Evolutionary conservation across 2,888 invertebrate species (phyloP).

Genomic region (Cyrtodaria siliqua): DNA sequence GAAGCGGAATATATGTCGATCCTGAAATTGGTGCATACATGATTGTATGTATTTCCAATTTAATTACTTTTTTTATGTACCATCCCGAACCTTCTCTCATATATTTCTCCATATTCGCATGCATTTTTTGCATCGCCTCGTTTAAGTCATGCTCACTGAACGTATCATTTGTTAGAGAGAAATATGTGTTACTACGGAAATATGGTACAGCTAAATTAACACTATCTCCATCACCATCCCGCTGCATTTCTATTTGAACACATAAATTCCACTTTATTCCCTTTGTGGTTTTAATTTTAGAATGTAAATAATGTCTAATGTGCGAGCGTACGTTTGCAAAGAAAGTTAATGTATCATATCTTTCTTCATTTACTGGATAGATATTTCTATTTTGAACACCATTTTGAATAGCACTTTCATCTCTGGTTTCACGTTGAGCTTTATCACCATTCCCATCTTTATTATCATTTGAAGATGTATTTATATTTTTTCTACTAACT

Average conservation of each 20-base stretch:
- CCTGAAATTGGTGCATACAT: slow-evolving; percentile 48
- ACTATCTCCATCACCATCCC: slow-evolving; percentile 36
- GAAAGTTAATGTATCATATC: slow-evolving; percentile 40
- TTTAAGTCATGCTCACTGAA: slow-evolving; percentile 34
- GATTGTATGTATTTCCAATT: slow-evolving; percentile 46
- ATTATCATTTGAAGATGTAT: not conserved
- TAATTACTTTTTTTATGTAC: slow-evolving; percentile 41
- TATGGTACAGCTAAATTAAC: slow-evolving; percentile 12
- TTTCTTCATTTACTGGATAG: slow-evolving; percentile 12
- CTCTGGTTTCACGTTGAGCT: not conserved
- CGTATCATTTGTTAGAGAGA: slow-evolving; percentile 11
- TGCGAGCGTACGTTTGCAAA: slow-evolving; percentile 21
- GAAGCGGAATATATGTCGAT: slow-evolving; percentile 42
- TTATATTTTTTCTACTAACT: not conserved
- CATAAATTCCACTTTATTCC: slow-evolving; percentile 55
- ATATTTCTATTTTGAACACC: slow-evolving; percentile 21
- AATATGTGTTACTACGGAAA: slow-evolving; percentile 33
- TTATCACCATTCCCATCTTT: not conserved
- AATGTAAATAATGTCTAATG: slow-evolving; percentile 13
- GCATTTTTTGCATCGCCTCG: slow-evolving; percentile 45
- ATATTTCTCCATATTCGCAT: slow-evolving; percentile 43
- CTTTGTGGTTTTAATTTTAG: not conserved
- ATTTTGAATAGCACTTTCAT: slow-evolving; percentile 20
- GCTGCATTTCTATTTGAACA: slow-evolving; percentile 49
- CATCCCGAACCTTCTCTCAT: slow-evolving; percentile 43